Conservation (phyloP, 2,888 invertebrate genomes). For the Troides helena region DNA sequence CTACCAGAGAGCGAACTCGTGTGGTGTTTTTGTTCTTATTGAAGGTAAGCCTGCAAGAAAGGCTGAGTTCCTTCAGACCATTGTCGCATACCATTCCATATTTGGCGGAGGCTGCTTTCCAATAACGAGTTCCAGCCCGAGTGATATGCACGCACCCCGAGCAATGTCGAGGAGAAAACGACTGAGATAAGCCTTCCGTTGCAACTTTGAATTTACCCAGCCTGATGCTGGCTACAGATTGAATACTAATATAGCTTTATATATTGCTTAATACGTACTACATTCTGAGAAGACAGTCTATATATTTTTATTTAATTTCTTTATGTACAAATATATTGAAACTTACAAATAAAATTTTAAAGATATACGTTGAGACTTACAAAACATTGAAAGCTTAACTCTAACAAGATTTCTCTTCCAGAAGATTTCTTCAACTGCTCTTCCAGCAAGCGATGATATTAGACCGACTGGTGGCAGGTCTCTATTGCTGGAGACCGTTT, state of each 20-base stretch:
- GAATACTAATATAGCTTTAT: slow-evolving; percentile 16
- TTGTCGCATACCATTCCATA: slow-evolving; percentile 43
- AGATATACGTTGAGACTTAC: too few relatives aligned
- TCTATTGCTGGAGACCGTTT: too few relatives aligned
- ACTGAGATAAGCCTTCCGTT: slow-evolving; percentile 54
- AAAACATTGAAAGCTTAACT: too few relatives aligned
- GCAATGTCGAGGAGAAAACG: slow-evolving; percentile 43
- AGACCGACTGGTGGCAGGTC: too few relatives aligned
- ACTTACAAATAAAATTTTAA: too few relatives aligned
- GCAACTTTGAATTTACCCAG: slow-evolving; percentile 59
- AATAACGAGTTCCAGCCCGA: slow-evolving; percentile 38
- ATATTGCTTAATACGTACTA: slow-evolving; percentile 7
- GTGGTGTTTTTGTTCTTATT: slow-evolving; percentile 8
- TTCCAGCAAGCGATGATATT: too few relatives aligned
- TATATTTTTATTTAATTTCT: too few relatives aligned
- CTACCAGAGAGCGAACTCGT: slow-evolving; percentile 7
- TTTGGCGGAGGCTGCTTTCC: slow-evolving; percentile 34
- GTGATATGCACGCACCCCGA: slow-evolving; percentile 47
- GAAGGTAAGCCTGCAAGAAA: slow-evolving; percentile 15
- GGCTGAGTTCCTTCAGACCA: slow-evolving; percentile 36
- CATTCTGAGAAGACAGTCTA: slow-evolving; percentile 3
- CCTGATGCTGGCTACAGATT: slow-evolving; percentile 41
- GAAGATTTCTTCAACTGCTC: too few relatives aligned
- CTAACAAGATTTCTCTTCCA: too few relatives aligned
- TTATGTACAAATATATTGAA: too few relatives aligned